A percentile compares a stretch with the other conserved stretches of the same genome.
phyloP scores from a whole-genome alignment of 2,888 invertebrate genomes.

The Ethmia dodecea region DNA sequence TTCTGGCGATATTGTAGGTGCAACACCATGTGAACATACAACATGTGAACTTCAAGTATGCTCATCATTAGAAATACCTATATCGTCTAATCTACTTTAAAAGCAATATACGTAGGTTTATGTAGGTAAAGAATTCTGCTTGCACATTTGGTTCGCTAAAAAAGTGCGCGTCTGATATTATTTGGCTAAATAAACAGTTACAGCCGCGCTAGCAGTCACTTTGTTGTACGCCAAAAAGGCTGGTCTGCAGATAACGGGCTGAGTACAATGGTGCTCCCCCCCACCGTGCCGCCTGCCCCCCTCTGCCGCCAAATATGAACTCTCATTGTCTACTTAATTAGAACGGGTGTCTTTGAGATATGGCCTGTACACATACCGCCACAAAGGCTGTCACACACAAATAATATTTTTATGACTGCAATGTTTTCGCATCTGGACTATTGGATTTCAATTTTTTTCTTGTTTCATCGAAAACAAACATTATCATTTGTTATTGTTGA shows the following conservation, averaged over 20 bases:
- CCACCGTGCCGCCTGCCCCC: constrained; percentile 43
- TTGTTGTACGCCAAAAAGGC: constrained; percentile 63
- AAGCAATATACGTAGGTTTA: too few species aligned
- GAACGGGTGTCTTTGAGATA: constrained; percentile 49
- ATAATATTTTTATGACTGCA: constrained; percentile 60
- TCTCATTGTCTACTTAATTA: constrained; percentile 74
- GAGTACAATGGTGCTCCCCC: constrained; percentile 49
- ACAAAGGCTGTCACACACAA: constrained; percentile 68
- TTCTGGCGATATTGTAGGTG: too few species aligned
- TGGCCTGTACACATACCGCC: constrained; percentile 29
- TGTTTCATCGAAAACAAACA: too few species aligned
- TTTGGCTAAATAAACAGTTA: constrained; percentile 34
- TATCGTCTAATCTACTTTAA: too few species aligned
- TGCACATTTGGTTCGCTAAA: too few species aligned
- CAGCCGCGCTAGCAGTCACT: constrained; percentile 38
- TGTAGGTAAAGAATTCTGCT: too few species aligned
- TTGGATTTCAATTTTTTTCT: too few species aligned
- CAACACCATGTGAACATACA: too few species aligned
- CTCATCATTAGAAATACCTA: too few species aligned
- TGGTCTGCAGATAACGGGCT: constrained; percentile 63
- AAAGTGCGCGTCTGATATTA: constrained; percentile 4
- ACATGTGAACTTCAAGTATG: too few species aligned
- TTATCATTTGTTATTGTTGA: too few species aligned
- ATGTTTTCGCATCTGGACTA: constrained; percentile 45
- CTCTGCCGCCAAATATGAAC: constrained; percentile 63